Conservation (phyloP, 2,888 invertebrate species). For the Petrolisthes cinctipes region DNA sequence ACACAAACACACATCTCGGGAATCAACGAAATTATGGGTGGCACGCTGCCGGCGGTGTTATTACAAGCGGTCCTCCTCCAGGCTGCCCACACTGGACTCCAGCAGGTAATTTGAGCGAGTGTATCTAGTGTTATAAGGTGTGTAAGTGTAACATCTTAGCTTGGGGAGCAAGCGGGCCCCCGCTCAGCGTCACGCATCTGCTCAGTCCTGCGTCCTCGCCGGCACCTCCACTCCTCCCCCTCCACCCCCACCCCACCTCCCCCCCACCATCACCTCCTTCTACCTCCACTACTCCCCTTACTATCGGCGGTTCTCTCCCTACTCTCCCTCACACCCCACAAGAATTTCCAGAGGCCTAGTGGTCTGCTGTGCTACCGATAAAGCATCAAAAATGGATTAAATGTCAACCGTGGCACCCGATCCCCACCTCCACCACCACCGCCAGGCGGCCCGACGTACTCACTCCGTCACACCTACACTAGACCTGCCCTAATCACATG, state of each 20-base stretch:
- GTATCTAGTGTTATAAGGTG: slow-evolving; percentile 63
- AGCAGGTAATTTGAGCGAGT: slow-evolving; percentile 61
- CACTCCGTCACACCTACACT: slow-evolving; percentile 44
- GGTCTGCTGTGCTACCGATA: slow-evolving; percentile 51
- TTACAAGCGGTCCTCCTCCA: slow-evolving; percentile 63
- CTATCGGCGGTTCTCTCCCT: not conserved
- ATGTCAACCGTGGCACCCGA: slow-evolving; percentile 45
- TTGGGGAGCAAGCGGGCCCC: slow-evolving; percentile 54
- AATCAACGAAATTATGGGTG: slow-evolving; percentile 65
- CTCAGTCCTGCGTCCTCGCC: slow-evolving; percentile 58
- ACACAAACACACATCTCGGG: slow-evolving; percentile 64
- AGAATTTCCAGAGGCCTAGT: slow-evolving; percentile 60
- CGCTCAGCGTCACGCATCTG: slow-evolving; percentile 61
- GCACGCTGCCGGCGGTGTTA: slow-evolving; percentile 64
- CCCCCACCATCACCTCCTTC: slow-evolving; percentile 35
- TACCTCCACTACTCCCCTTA: slow-evolving; percentile 11
- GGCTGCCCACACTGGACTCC: slow-evolving; percentile 54
- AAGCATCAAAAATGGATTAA: slow-evolving; percentile 60
- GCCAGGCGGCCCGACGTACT: not conserved
- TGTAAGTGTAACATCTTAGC: slow-evolving; percentile 59
- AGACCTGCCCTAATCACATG: slow-evolving; percentile 44
- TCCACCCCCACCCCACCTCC: slow-evolving; percentile 38
- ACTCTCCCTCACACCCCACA: slow-evolving; percentile 38
- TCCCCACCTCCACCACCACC: not conserved
- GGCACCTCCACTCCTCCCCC: slow-evolving; percentile 57